phyloP scores from a whole-genome alignment of 2,888 invertebrate species.

The Ephialtes manifestator region DNA sequence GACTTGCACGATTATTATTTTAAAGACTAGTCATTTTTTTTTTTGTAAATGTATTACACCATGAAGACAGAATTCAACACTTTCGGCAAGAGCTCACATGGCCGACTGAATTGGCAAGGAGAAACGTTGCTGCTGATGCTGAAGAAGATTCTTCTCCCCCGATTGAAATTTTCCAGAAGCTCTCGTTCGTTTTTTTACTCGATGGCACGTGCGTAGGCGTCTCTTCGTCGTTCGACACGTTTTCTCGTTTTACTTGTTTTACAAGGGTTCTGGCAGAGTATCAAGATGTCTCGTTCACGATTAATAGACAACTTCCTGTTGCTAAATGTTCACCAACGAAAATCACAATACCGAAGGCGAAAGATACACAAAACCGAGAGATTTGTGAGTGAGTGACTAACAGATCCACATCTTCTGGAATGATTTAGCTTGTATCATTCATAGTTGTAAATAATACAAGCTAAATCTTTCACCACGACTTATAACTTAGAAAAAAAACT shows the following conservation, averaged over 20 bases:
- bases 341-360: no score
- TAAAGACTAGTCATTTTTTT: neutral
- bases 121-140: slow-evolving; percentile 6
- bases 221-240: neutral
- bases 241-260: no score
- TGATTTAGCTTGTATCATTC: no score
- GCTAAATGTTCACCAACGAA: no score
- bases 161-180: slow-evolving; percentile 20
- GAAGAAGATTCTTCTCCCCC: neutral
- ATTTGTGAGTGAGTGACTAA: no score
- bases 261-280: no score
- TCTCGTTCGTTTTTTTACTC: neutral
- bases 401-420: slow-evolving; percentile 12
- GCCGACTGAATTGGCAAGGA: slow-evolving; percentile 45
- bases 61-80: neutral
- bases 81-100: slow-evolving; percentile 39
- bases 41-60: slow-evolving; percentile 2
- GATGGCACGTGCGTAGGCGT: slow-evolving; percentile 10
- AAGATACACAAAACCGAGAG: no score
- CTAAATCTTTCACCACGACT: slow-evolving; percentile 17
- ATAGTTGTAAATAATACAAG: slow-evolving; percentile 7
- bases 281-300: no score
- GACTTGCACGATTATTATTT: neutral
- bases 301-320: no score
- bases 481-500: no score